phyloP scores from a whole-genome alignment of 2,113 vertebrate genomes.

The Neodontobutis hainanensis region DNA sequence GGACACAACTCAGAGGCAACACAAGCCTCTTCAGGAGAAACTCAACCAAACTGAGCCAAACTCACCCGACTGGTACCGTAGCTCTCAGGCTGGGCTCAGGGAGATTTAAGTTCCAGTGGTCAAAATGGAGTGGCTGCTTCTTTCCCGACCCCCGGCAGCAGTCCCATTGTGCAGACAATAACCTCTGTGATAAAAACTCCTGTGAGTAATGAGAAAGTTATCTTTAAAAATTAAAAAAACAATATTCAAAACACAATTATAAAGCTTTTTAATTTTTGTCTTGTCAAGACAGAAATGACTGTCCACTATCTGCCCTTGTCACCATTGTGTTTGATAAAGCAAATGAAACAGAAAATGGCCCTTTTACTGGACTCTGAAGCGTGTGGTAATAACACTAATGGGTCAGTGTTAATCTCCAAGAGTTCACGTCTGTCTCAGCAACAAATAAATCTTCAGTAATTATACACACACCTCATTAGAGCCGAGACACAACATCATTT shows the following conservation, averaged over 20 bases:
- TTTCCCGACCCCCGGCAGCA: too few relatives aligned
- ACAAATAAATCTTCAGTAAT: too few relatives aligned
- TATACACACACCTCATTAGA: too few relatives aligned
- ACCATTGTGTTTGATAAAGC: constrained; percentile 34
- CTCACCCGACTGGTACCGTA: too few relatives aligned
- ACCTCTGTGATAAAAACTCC: constrained; percentile 22
- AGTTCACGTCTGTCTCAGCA: too few relatives aligned
- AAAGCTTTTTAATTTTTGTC: background rate
- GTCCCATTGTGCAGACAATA: constrained; percentile 8
- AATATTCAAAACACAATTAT: constrained; percentile 27
- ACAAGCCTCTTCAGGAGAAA: too few relatives aligned
- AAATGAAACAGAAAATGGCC: constrained; percentile 17
- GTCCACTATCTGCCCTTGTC: constrained; percentile 44
- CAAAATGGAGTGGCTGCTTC: too few relatives aligned
- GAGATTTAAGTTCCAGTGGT: too few relatives aligned
- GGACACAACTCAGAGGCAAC: too few relatives aligned
- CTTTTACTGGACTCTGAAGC: constrained; percentile 40
- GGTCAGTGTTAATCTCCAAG: constrained; percentile 17
- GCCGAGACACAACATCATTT: too few relatives aligned
- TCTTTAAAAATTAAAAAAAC: constrained; percentile 29
- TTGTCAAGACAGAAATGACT: constrained; percentile 33
- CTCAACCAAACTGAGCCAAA: too few relatives aligned
- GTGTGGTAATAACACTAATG: constrained; percentile 30
- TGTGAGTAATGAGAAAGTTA: constrained; percentile 33
- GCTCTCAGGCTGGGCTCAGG: too few relatives aligned